Conservation (phyloP, 2,797 vertebrate genomes). For the Hydrocynus forskahlii region DNA sequence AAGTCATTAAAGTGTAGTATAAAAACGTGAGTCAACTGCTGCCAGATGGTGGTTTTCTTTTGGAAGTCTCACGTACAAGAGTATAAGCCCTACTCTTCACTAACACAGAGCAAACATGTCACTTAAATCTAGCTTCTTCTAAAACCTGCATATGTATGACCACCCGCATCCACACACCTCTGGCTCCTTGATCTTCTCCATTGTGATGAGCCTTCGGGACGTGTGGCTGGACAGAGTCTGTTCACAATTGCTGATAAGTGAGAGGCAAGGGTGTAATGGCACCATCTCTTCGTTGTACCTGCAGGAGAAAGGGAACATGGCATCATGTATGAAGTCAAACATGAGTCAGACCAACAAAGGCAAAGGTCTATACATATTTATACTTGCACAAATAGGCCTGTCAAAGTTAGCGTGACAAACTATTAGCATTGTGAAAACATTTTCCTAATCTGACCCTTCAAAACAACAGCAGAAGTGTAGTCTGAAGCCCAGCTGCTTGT, state of each 20-base stretch:
- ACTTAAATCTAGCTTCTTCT: neutral
- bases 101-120: conserved; percentile 38
- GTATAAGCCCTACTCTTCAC: conserved; percentile 30
- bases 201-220: conserved; percentile 92
- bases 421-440: neutral
- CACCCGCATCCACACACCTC: conserved; percentile 79
- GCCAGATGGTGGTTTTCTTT: conserved; percentile 75
- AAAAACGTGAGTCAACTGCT: conserved; percentile 72
- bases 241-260: conserved; percentile 93
- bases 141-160: conserved; percentile 15
- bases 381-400: no score
- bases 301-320: conserved; percentile 63
- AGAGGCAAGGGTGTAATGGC: conserved; percentile 91
- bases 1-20: conserved; percentile 74
- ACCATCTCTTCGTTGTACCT: conserved; percentile 93
- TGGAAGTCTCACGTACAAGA: conserved; percentile 57
- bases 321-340: no score
- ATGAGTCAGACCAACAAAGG: conserved; percentile 10
- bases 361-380: conserved; percentile 13
- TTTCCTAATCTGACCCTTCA: neutral
- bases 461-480: neutral
- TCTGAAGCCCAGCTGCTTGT: neutral
- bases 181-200: conserved; percentile 95
- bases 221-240: conserved; percentile 96
- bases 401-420: no score